Evolutionary conservation across 2,888 invertebrate species (phyloP).

Genomic region (Machimus rusticus): DNA sequence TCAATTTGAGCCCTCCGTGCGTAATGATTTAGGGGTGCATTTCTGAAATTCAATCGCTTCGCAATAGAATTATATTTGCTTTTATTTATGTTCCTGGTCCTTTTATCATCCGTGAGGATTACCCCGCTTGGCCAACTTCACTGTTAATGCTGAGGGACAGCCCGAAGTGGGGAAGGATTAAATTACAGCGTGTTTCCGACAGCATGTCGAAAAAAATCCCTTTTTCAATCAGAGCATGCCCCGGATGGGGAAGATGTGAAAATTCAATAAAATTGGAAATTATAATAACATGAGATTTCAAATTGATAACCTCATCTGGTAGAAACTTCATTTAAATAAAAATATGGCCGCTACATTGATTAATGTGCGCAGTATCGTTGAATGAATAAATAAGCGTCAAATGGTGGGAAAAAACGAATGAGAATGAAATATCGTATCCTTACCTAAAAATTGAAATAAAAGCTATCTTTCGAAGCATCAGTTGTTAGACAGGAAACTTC

Average conservation of each 20-base stretch:
- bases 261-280: neutral
- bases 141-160: neutral
- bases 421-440: neutral
- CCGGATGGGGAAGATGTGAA: neutral
- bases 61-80: conserved; percentile 8
- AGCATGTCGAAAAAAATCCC: neutral
- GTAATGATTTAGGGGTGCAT: conserved; percentile 11
- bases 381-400: neutral
- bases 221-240: neutral
- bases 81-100: neutral
- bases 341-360: neutral
- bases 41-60: neutral
- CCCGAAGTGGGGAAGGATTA: neutral
- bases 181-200: neutral
- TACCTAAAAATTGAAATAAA: neutral
- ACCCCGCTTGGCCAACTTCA: neutral
- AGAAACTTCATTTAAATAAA: neutral
- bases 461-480: neutral
- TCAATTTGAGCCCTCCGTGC: neutral
- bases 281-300: neutral
- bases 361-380: neutral
- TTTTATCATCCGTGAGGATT: neutral
- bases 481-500: too few relatives aligned
- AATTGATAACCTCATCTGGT: neutral
- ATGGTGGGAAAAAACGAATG: neutral